Base-by-base conservation (phyloP, 1,140 invertebrate species). In the Probaryconus sp. region DNA sequence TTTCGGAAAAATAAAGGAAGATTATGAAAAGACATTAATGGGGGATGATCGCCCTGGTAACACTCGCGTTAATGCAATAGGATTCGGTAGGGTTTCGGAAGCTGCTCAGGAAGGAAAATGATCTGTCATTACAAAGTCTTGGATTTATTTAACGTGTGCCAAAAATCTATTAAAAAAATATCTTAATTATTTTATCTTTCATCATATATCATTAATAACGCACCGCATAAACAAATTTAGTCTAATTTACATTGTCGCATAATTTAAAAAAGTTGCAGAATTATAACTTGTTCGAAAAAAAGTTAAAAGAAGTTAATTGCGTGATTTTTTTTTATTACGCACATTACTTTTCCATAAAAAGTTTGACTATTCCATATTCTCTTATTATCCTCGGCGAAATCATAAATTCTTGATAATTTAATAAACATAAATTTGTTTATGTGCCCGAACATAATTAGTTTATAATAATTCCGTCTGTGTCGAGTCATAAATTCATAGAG, bases 21-120 rank as follows among this genome's bases (percentile, higher is more conserved):
- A 55, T 64, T 63, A 64, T 42, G 31, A 50, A 45, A 45, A 26
- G 45, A 24, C 68, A 64, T 50, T 80, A 80, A 82, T 79, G 64
- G 79, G 78, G 81, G 81, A 79, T 80, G 79, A 83, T 83, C 78
- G 72, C 60, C 76, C 73, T 74, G 71, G 76, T 76, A 80, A 81
- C 77, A 79, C 68, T 43, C 56, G 55, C 51, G 64, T 60, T 73
- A 77, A 80, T 76, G 76, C 67, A 67, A 71, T 70, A 65, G 64
- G 78, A 73, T 71, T 75, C 35, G 53, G 56, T 58, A 63, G 43
- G 43, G 51, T 73, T 28, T 61, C 43, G 45, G 56, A 38, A 42
- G 61, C 43, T 40, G 35, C 21, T 26, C 53, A 13, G 37, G 26
- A 20, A 28, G 20, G 35, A 63, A 55, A 56, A 58, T 69, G 61